Conservation (phyloP, 1,140 invertebrate species). For the Brachionus sp. region DNA sequence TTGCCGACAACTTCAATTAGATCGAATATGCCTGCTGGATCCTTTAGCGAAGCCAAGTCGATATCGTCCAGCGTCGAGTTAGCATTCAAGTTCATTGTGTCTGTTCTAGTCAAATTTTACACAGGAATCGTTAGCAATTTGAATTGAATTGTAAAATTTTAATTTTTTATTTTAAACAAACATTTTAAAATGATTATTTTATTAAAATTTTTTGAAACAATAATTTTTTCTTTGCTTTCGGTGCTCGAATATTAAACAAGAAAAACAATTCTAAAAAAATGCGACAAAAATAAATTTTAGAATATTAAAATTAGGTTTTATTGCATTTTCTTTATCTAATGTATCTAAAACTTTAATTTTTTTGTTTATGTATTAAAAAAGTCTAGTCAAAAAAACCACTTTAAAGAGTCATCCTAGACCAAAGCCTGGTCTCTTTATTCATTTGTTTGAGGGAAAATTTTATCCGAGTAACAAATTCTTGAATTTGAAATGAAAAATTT, state of each 20-base stretch:
- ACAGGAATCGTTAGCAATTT: background rate
- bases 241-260: background rate
- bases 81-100: background rate
- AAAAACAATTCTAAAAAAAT: background rate
- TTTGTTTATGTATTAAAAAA: too few species aligned
- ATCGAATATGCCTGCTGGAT: constrained; percentile 99
- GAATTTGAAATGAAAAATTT: too few species aligned
- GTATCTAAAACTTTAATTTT: background rate
- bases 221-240: background rate
- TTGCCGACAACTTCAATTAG: constrained; percentile 99
- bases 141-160: background rate
- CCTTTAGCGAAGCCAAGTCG: constrained; percentile 65
- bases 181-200: constrained; percentile 22
- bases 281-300: background rate
- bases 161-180: constrained; percentile 23
- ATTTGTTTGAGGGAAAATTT: too few species aligned
- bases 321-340: too few species aligned
- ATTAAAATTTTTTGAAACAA: background rate
- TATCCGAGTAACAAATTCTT: too few species aligned
- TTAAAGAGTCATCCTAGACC: too few species aligned
- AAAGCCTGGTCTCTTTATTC: too few species aligned
- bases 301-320: background rate
- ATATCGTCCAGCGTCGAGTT: constrained; percentile 15
- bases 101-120: background rate
- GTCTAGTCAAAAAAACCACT: too few species aligned